Conservation (phyloP, 2,797 vertebrate species). For the Brachyalestes nurse region DNA sequence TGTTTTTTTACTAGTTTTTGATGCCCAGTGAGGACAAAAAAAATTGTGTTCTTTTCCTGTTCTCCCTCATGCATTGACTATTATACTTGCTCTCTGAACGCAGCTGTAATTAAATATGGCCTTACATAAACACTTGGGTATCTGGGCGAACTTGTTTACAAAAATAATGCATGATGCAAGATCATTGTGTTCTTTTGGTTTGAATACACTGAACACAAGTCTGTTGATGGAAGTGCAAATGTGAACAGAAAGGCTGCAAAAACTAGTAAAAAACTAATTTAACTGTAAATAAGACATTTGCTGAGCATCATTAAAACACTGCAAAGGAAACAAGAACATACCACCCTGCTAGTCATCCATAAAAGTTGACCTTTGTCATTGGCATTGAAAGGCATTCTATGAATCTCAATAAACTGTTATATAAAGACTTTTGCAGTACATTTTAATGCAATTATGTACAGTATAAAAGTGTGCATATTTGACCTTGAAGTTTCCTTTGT, state of each 20-base stretch:
- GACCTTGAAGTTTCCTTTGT: too few species aligned
- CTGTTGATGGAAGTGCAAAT: too few species aligned
- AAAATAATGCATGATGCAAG: too few species aligned
- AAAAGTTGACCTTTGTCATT: background rate
- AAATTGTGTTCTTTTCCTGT: background rate
- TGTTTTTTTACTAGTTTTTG: too few species aligned
- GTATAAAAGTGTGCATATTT: background rate
- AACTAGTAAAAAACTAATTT: too few species aligned
- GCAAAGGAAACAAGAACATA: too few species aligned
- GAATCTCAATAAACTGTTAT: background rate
- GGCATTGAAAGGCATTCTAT: constrained; percentile 21
- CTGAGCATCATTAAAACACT: too few species aligned
- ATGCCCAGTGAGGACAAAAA: constrained; percentile 1
- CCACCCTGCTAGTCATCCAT: background rate
- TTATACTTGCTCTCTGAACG: constrained; percentile 7
- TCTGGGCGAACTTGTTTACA: background rate
- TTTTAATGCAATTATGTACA: background rate
- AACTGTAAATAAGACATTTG: too few species aligned
- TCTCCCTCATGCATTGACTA: constrained; percentile 10
- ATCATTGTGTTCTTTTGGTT: too few species aligned
- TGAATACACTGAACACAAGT: too few species aligned
- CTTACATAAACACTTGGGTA: background rate
- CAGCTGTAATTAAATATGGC: constrained; percentile 14
- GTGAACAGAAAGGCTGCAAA: too few species aligned
- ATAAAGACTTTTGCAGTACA: background rate